A percentile compares a stretch with the other conserved stretches of the same genome.
Conservation (phyloP, 2,888 invertebrate genomes). For the Dynastes hyllus region DNA sequence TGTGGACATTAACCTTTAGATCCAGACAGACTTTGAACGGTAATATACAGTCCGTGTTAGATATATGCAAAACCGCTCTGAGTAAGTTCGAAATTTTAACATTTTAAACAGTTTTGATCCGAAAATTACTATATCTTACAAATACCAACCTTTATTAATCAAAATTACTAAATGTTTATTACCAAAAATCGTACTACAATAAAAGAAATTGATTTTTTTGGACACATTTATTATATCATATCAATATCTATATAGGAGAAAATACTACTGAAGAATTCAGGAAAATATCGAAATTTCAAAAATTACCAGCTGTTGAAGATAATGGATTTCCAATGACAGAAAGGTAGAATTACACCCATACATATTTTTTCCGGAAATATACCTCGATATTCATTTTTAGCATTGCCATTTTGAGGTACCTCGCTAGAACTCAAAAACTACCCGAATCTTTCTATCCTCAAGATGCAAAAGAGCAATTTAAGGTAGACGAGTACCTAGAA, state of each 20-base stretch:
- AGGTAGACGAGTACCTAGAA: slow-evolving; percentile 82
- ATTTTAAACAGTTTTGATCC: neutral
- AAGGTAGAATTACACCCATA: slow-evolving; percentile 64
- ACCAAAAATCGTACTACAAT: too few species aligned
- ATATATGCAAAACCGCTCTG: neutral
- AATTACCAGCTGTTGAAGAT: slow-evolving; percentile 76
- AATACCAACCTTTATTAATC: too few species aligned
- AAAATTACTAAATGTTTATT: too few species aligned
- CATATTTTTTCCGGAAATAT: neutral
- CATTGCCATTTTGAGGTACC: slow-evolving; percentile 82
- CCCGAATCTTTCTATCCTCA: slow-evolving; percentile 80
- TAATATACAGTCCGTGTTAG: slow-evolving; percentile 11
- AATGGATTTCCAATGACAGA: slow-evolving; percentile 74
- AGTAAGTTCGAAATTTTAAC: neutral
- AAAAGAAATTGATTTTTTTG: too few species aligned
- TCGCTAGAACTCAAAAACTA: slow-evolving; percentile 75
- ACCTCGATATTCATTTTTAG: slow-evolving; percentile 69
- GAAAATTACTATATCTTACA: neutral
- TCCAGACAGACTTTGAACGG: neutral
- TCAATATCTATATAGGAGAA: slow-evolving; percentile 67
- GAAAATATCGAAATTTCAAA: slow-evolving; percentile 72
- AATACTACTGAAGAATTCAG: slow-evolving; percentile 72
- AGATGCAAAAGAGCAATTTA: slow-evolving; percentile 76
- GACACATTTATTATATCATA: too few species aligned
- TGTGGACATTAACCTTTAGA: neutral